Evolutionary conservation across 2,797 vertebrate species (phyloP).

Genomic region (Epinephelus awoara): DNA sequence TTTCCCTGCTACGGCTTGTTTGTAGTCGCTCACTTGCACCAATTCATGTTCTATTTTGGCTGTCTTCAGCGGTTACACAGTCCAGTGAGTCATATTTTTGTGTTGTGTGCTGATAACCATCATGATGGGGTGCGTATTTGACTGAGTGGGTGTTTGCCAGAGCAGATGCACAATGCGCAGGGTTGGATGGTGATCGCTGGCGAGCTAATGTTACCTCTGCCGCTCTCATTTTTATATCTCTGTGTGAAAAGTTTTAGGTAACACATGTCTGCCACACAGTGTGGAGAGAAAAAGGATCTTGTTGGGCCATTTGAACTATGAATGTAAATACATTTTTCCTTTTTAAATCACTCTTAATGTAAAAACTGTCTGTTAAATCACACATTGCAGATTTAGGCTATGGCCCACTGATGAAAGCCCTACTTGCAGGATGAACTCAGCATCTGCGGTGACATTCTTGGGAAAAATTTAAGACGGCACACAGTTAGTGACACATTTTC

Average conservation of each 20-base stretch:
- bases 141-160: constrained; percentile 38
- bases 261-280: neutral
- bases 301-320: neutral
- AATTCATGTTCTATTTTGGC: constrained; percentile 39
- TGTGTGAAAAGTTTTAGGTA: constrained; percentile 65
- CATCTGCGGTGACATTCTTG: too few species aligned
- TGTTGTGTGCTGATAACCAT: constrained; percentile 21
- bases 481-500: too few species aligned
- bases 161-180: constrained; percentile 47
- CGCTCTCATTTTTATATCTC: constrained; percentile 15
- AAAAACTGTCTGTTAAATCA: too few species aligned
- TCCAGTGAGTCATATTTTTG: constrained; percentile 21
- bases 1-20: constrained; percentile 6
- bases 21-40: neutral
- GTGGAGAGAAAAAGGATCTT: constrained; percentile 1
- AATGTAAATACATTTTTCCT: neutral
- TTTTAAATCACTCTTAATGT: neutral
- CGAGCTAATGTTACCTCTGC: constrained; percentile 21
- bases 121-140: constrained; percentile 9
- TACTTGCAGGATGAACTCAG: too few species aligned
- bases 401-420: too few species aligned
- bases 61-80: constrained; percentile 32
- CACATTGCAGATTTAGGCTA: too few species aligned
- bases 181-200: constrained; percentile 24
- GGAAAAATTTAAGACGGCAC: too few species aligned